Conservation (phyloP, 2,888 invertebrate species). For the Corythucha ciliata region DNA sequence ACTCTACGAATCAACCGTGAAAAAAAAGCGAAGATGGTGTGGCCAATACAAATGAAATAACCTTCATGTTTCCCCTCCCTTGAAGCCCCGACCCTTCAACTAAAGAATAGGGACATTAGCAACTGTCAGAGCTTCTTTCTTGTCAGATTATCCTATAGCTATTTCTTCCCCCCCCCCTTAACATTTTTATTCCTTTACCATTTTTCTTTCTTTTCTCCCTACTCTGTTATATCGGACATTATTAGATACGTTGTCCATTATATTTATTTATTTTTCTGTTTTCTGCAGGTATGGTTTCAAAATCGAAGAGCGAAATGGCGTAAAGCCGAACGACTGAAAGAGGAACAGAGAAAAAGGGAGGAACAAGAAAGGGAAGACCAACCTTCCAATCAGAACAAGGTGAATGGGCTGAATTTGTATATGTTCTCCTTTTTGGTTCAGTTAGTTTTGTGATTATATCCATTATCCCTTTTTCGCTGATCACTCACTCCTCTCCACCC, state of each 20-base stretch:
- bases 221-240: constrained; percentile 19
- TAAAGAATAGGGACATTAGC: constrained; percentile 27
- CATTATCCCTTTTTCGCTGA: neutral
- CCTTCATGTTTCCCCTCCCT: too few relatives aligned
- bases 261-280: too few relatives aligned
- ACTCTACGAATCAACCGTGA: neutral
- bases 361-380: constrained; percentile 40
- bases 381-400: constrained; percentile 19
- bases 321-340: constrained; percentile 82
- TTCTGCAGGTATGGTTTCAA: constrained; percentile 79
- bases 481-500: neutral
- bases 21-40: neutral
- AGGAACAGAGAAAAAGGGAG: constrained; percentile 77
- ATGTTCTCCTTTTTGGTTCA: too few relatives aligned
- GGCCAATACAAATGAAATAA: constrained; percentile 26
- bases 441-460: neutral
- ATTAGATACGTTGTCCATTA: too few relatives aligned
- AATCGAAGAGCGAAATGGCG: constrained; percentile 88
- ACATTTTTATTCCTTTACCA: constrained; percentile 20
- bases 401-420: neutral
- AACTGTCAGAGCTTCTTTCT: constrained; percentile 26
- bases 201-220: constrained; percentile 6
- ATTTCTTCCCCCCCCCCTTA: constrained; percentile 14
- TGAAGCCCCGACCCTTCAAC: too few relatives aligned
- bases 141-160: constrained; percentile 24